Conservation (phyloP, 1,140 invertebrate species). For the Coenobita brevimanus region DNA sequence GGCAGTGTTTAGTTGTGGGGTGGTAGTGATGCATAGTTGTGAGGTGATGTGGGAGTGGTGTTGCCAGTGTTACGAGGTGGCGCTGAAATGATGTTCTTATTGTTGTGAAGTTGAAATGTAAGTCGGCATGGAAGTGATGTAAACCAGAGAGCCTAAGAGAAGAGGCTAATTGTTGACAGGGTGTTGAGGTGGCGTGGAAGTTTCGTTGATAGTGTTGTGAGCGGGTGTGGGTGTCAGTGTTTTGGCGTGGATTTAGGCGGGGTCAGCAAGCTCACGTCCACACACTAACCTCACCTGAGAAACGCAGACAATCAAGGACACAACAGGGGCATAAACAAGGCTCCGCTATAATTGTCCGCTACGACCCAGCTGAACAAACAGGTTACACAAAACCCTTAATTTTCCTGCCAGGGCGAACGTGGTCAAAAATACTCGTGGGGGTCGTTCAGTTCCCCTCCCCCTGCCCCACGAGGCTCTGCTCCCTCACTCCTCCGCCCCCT, state of each 20-base stretch:
- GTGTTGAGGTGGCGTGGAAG: too few species aligned
- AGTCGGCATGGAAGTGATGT: too few species aligned
- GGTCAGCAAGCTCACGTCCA: background rate
- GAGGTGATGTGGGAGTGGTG: too few species aligned
- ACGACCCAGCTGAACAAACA: slow-evolving; percentile 38
- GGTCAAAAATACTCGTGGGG: slow-evolving; percentile 40
- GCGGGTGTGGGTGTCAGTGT: slow-evolving; percentile 1
- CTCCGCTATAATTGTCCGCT: slow-evolving; percentile 22
- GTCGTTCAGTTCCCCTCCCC: slow-evolving; percentile 14
- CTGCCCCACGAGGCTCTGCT: background rate
- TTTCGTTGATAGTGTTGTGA: too few species aligned
- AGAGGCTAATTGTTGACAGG: too few species aligned
- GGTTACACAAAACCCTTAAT: slow-evolving; percentile 45
- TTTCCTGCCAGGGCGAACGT: slow-evolving; percentile 34
- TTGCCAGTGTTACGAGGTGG: too few species aligned
- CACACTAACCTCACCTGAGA: background rate
- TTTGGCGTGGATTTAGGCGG: too few species aligned
- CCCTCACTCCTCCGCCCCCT: background rate
- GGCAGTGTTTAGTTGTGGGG: too few species aligned
- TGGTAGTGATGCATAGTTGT: too few species aligned
- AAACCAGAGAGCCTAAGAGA: too few species aligned
- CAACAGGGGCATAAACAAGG: slow-evolving; percentile 35
- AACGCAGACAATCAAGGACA: background rate
- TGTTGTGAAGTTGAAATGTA: too few species aligned
- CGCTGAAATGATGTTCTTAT: too few species aligned